phyloP scores from a whole-genome alignment of 2,113 vertebrate genomes.

The Platichthys flesus region DNA sequence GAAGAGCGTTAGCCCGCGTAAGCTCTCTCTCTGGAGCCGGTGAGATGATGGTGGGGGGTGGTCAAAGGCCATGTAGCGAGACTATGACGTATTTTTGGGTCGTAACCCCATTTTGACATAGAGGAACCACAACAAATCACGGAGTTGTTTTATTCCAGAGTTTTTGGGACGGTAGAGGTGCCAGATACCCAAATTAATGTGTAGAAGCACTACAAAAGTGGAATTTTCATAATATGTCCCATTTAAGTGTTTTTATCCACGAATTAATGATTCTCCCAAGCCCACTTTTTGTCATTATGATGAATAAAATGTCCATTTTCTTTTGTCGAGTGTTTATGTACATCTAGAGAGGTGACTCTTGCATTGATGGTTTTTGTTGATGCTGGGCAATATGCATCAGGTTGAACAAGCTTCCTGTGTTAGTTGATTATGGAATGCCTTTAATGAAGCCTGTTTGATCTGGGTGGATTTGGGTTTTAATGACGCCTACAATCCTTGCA shows the following conservation, averaged over 20 bases:
- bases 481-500: neutral
- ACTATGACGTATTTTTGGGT: too few relatives aligned
- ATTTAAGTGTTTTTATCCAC: neutral
- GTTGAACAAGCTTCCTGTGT: neutral
- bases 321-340: neutral
- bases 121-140: too few relatives aligned
- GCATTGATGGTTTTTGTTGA: neutral
- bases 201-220: too few relatives aligned
- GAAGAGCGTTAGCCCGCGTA: too few relatives aligned
- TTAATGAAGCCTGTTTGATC: slow-evolving; percentile 1
- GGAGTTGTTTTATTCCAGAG: too few relatives aligned
- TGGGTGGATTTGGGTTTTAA: neutral
- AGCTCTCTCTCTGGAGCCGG: too few relatives aligned
- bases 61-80: too few relatives aligned
- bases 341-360: neutral
- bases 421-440: neutral
- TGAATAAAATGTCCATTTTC: neutral
- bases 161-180: too few relatives aligned
- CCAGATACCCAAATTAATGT: too few relatives aligned
- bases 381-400: neutral
- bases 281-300: neutral
- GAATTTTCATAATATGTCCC: too few relatives aligned
- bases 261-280: neutral
- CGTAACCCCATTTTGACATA: too few relatives aligned
- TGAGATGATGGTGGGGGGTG: too few relatives aligned